A percentile compares a stretch with the other conserved stretches of the same genome.
phyloP scores from a whole-genome alignment of 2,888 invertebrate species.

The Glaucopsyche alexis region DNA sequence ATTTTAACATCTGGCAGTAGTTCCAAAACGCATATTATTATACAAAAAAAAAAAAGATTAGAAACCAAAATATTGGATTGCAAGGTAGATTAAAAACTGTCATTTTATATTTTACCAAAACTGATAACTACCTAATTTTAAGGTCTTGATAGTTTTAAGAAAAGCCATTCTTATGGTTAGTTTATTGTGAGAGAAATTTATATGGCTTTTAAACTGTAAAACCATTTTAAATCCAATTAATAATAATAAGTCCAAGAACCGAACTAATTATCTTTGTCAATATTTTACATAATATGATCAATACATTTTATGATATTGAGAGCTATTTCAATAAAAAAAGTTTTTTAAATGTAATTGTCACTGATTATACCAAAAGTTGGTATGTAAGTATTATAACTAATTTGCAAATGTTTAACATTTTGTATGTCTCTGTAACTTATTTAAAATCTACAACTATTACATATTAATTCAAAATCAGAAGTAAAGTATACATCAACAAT shows the following conservation, averaged over 20 bases:
- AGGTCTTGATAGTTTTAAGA: constrained; percentile 21
- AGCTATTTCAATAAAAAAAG: too few relatives aligned
- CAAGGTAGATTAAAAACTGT: neutral
- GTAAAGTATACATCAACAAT: too few relatives aligned
- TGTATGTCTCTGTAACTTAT: neutral
- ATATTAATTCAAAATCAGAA: too few relatives aligned
- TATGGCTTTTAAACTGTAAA: neutral
- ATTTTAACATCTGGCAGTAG: neutral
- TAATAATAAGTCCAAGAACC: too few relatives aligned
- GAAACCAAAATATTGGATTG: neutral
- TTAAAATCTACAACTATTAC: too few relatives aligned
- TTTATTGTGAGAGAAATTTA: constrained; percentile 14
- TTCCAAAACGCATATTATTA: neutral
- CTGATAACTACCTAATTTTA: constrained; percentile 18
- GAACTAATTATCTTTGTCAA: too few relatives aligned
- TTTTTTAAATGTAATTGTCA: too few relatives aligned
- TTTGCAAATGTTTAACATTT: neutral
- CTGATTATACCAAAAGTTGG: too few relatives aligned
- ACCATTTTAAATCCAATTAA: neutral
- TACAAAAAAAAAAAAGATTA: neutral
- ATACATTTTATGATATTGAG: too few relatives aligned
- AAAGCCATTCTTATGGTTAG: constrained; percentile 10
- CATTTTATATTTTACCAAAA: neutral
- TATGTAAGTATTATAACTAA: neutral
- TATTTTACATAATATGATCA: too few relatives aligned